Base-by-base conservation (phyloP, 2,888 invertebrate genomes). In the Xestoiulus laeticollis region DNA sequence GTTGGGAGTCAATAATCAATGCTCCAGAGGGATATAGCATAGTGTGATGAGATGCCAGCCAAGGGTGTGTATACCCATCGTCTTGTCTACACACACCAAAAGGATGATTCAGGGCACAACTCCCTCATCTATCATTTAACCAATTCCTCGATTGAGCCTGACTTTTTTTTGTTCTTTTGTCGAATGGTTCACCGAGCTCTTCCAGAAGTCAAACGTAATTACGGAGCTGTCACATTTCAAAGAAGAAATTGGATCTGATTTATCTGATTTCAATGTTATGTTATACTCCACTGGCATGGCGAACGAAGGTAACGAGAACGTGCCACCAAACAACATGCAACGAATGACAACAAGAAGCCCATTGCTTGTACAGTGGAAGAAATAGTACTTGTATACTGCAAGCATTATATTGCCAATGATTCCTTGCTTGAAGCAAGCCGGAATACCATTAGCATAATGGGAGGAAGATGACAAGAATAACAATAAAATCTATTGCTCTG, bases 91-190 rank as follows among this genome's bases (percentile, higher is more conserved):
- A 22, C 59, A 38, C 48, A 48, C 48, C 59, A 59, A 22, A 43
- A 22, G 59, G 59, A 59, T 59, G 59, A 59, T 59, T 19, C 59
- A 59, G 59, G 59, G 59, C 59, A 59, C 59, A 59, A 59, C 59
- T 59, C 59, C 59, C 59, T 59, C 59, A 59, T 59, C 59, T 59
- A 59, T 59, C 59, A 59, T 59, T 59, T 59, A 59, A 22, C 59
- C 59, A 59, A 59, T 59, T 59, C 59, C 59, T 59, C 59, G 59
- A 59, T 59, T 22, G 59, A 59, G 59, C 59, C 59, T n/a, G 59
- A 59, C 59, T n/a, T 59, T 59, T 59, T 48, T 59, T 59, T 59
- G 59, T 59, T 59, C 59, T 59, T 59, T 59, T 59, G 59, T 59
- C 59, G 59, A 59, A 59, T n/a, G 59, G 59, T 59, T 59, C 59